Evolutionary conservation across 1,140 invertebrate species (phyloP).

Genomic region (Sweltsa coloradensis): DNA sequence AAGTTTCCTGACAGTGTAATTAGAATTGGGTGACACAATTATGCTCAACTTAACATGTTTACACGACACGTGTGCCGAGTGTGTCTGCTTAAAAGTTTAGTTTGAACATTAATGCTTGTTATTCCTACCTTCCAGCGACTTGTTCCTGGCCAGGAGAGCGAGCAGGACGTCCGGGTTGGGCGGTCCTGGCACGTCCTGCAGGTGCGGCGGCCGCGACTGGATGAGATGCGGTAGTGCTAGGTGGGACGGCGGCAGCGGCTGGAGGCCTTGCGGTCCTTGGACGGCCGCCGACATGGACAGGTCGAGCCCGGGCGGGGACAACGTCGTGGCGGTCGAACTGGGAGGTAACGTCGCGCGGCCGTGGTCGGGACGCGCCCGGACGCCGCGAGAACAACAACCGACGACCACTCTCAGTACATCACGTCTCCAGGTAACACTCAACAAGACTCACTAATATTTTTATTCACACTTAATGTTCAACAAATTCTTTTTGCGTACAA

Average conservation of each 20-base stretch:
- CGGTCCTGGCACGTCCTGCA: slow-evolving; percentile 31
- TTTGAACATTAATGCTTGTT: no score
- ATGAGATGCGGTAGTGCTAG: slow-evolving; percentile 23
- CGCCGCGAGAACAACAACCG: neutral
- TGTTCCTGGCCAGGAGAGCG: slow-evolving; percentile 71
- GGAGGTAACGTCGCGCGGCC: neutral
- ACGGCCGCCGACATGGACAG: slow-evolving; percentile 8
- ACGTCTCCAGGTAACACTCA: neutral
- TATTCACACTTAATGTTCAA: neutral
- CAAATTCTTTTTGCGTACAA: neutral
- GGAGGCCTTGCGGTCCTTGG: slow-evolving; percentile 25
- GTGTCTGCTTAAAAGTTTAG: no score
- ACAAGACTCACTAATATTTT: neutral
- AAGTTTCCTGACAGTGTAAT: no score
- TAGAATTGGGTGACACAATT: no score
- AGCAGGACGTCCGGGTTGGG: slow-evolving; percentile 71
- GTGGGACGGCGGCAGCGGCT: slow-evolving; percentile 25
- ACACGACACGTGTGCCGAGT: no score
- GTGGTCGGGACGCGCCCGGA: neutral
- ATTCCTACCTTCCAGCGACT: slow-evolving; percentile 70
- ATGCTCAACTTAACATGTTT: no score
- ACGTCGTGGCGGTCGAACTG: neutral
- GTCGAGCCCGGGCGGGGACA: slow-evolving; percentile 15
- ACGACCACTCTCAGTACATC: neutral
- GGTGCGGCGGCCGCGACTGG: slow-evolving; percentile 26